Base-by-base conservation (phyloP, 1,140 invertebrate genomes). In the Chrysoperla carnea region DNA sequence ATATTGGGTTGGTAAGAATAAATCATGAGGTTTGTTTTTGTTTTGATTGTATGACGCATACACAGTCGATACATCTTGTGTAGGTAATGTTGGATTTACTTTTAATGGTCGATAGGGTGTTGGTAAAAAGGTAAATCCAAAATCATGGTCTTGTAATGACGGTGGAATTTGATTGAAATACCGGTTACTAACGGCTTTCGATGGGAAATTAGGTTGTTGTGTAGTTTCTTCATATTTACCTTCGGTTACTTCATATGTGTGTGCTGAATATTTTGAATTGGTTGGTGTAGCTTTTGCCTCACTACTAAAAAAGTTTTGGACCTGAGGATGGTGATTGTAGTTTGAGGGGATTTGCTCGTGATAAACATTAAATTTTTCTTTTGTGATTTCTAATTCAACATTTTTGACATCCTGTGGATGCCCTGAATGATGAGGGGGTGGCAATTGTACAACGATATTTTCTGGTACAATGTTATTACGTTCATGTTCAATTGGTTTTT, bases 161-260 rank as follows among this genome's bases (percentile, higher is more conserved):
- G 15, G 38, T 27, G 9, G 38, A 11, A 39, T 39, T 13, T 41
- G n/a, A 14, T n/a, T 6, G 40, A 31, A 29, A n/a, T 41, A 11
- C 9, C 9, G 11, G 7, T 39, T 27, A 12, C 14, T 11, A 12
- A 37, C 15, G 8, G 8, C 11, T 15, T 8, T n/a, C 14, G 14
- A 4, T 13, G n/a, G n/a, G 28, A 6, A 23, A 23, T 23, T 23
- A 23, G 17, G 17, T 23, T 23, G 17, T 23, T 23, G 17, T 23
- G 17, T 23, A 23, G 17, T 23, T 33, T 33, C 31, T 11, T 33
- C 31, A 13, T 31, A n/a, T 33, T 41, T 41, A 12, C 29, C 40
- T 17, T 41, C 40, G 8, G 40, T 41, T 5, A 41, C 40, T 41
- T 41, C 40, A 14, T 41, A 41, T 6, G 8, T n/a, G n/a, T 29